phyloP scores from a whole-genome alignment of 2,888 invertebrate genomes.

The Perizoma affinitatum region DNA sequence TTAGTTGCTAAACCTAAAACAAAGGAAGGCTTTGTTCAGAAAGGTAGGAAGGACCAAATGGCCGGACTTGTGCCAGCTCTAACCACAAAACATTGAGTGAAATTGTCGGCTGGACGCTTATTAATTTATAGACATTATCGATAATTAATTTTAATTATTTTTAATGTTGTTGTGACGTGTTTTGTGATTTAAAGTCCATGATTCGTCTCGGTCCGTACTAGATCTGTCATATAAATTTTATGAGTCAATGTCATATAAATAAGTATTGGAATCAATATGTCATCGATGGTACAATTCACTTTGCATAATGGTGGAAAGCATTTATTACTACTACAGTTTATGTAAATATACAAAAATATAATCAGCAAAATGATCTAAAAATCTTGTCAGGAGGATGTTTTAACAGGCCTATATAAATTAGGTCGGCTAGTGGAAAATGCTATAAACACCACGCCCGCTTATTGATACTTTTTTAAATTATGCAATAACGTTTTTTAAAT shows the following conservation, averaged over 20 bases:
- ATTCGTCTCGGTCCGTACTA: constrained; percentile 32
- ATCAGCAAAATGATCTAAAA: no score
- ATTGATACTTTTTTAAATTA: no score
- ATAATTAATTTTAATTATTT: constrained; percentile 60
- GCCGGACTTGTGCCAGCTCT: constrained; percentile 31
- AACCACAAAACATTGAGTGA: constrained; percentile 47
- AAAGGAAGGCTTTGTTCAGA: background rate
- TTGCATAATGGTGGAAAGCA: no score
- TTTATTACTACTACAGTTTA: no score
- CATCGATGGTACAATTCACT: background rate
- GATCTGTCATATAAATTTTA: constrained; percentile 18
- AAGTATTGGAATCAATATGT: no score
- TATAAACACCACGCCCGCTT: no score
- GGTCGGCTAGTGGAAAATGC: no score
- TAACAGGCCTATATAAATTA: no score
- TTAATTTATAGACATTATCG: constrained; percentile 58
- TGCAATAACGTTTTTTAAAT: no score
- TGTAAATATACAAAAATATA: no score
- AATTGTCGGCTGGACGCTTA: constrained; percentile 45
- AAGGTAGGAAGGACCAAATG: background rate
- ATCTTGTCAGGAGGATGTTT: no score
- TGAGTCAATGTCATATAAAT: constrained; percentile 4
- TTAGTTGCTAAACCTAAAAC: no score
- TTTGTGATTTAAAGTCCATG: constrained; percentile 31
- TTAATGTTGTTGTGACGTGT: constrained; percentile 52